Conservation (phyloP, 2,113 vertebrate genomes). For the Cairina moschata region DNA sequence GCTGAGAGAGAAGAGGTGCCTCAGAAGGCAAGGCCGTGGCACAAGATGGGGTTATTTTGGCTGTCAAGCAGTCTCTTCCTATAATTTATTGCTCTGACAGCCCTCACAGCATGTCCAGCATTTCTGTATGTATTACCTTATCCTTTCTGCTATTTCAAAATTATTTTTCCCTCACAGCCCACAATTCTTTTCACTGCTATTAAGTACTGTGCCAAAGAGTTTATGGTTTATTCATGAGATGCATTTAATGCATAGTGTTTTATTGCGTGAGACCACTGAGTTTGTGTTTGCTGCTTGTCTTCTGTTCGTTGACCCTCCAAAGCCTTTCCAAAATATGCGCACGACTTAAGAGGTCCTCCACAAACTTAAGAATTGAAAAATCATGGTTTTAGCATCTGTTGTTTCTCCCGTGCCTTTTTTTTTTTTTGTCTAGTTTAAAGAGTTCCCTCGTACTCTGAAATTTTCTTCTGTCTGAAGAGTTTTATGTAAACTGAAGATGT, state of each 20-base stretch:
- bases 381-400: neutral
- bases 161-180: neutral
- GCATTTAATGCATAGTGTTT: neutral
- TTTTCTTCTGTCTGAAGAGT: neutral
- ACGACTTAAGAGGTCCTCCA: neutral
- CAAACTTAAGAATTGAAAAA: neutral
- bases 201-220: slow-evolving; percentile 12
- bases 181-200: slow-evolving; percentile 45
- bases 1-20: neutral
- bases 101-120: neutral
- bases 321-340: neutral
- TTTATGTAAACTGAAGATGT: neutral
- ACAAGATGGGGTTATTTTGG: neutral
- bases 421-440: neutral
- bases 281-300: slow-evolving; percentile 11
- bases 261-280: neutral
- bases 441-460: neutral
- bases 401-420: neutral
- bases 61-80: neutral
- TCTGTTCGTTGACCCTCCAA: neutral
- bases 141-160: neutral
- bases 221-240: slow-evolving; percentile 23
- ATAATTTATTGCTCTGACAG: neutral
- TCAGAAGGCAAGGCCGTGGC: neutral
- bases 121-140: neutral